Base-by-base conservation (phyloP, 2,888 invertebrate species). In the Chirona hameri region DNA sequence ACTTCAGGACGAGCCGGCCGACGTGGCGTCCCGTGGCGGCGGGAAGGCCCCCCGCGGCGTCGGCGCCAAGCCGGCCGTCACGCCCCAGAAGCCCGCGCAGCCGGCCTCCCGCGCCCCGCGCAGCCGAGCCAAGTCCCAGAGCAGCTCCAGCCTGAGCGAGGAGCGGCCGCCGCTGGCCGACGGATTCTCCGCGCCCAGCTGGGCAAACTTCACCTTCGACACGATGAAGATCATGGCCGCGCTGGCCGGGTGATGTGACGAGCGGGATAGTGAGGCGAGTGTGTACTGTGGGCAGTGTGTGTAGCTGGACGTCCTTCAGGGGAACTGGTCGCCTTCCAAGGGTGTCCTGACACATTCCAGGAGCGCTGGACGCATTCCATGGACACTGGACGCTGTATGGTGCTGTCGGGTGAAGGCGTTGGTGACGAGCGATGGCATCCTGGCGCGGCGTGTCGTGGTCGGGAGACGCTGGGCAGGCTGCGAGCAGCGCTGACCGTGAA, bases 1-100 rank as follows among this genome's bases (percentile, higher is more conserved):
- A 1, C 86, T 87, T 39, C 27, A 31, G 29, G 60, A 24, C 29
- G 60, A 69, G n/a, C 69, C 18, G 39, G 27, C 55, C 55, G 29
- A 29, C 15, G 2, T 52, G 55, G 10, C 29, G 81, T 57, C 52
- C 14, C 52, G 81, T n/a, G n/a, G n/a, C 18, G 57, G 81, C n/a
- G n/a, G 46, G 18, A 7, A 9, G 3, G 4, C 29, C 2, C 31
- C 0, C 39, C 79, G 27, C 15, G 21, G 57, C 21, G 57, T 15
- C 57, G 21, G 76, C 39, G 76, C 12, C 39, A 76, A 76, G 76
- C 29, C 69, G 69, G 29, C 69, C 69, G 29, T 1, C 14, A 9
- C 69, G 27, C 76, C 39, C 1, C 39, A 76, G 76, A 39, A 21
- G 39, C 27, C 76, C 18, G 39, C 31, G 60, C n/a, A 24, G 60